phyloP scores from a whole-genome alignment of 2,888 invertebrate species.

The Euzetes globulus region DNA sequence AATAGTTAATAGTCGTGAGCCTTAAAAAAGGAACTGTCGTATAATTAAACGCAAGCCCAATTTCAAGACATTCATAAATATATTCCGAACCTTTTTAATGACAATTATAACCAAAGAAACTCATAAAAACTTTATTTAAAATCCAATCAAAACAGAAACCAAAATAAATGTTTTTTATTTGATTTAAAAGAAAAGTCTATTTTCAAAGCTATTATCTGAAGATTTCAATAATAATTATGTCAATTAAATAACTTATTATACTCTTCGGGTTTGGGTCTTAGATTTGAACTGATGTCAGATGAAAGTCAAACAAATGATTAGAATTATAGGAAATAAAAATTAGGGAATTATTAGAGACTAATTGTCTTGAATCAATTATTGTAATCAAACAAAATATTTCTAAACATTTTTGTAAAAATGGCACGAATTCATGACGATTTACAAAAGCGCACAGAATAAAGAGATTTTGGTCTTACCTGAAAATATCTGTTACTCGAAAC shows the following conservation, averaged over 20 bases:
- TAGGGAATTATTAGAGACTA: not conserved
- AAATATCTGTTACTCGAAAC: too few species aligned
- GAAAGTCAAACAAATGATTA: not conserved
- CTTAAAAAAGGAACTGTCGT: conserved; percentile 1
- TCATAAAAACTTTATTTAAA: not conserved
- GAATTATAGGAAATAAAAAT: not conserved
- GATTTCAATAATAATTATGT: not conserved
- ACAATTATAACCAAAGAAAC: not conserved
- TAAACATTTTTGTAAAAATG: too few species aligned
- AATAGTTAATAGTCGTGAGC: not conserved
- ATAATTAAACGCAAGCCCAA: not conserved
- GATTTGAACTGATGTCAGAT: not conserved
- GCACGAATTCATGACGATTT: too few species aligned
- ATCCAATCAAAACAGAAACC: not conserved
- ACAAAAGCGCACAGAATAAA: too few species aligned
- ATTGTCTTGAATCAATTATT: too few species aligned
- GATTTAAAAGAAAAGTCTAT: not conserved
- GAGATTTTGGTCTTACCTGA: too few species aligned
- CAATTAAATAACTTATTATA: not conserved
- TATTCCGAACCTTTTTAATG: not conserved
- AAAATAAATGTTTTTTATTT: not conserved
- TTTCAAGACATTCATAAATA: not conserved
- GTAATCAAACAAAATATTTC: too few species aligned
- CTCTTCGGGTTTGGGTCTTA: not conserved
- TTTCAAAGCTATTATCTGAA: not conserved